Conservation (phyloP, 2,113 vertebrate species). For the Ciconia stormi region DNA sequence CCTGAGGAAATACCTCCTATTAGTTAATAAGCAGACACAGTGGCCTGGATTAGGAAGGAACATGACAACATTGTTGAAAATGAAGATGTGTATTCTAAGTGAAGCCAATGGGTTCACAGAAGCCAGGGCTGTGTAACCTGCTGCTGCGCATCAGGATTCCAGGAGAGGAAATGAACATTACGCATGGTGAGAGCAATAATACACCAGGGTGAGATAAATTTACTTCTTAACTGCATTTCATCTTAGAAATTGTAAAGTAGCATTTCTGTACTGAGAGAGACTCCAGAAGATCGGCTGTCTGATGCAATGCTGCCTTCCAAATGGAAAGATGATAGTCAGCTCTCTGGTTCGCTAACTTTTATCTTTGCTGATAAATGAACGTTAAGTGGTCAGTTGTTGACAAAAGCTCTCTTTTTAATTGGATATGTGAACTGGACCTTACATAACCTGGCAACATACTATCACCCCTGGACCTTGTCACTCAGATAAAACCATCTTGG, state of each 20-base stretch:
- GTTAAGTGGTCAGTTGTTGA: conserved; percentile 28
- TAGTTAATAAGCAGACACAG: conserved; percentile 66
- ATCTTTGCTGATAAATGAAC: conserved; percentile 43
- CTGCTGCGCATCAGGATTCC: conserved; percentile 41
- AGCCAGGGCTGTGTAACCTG: conserved; percentile 27
- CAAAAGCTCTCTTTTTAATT: conserved; percentile 53
- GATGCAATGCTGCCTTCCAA: not conserved
- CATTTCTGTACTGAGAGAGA: conserved; percentile 1
- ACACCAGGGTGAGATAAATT: conserved; percentile 57
- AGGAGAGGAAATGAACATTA: conserved; percentile 50
- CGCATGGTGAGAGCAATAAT: conserved; percentile 16
- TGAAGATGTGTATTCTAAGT: conserved; percentile 16
- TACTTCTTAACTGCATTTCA: not conserved
- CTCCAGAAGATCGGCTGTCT: not conserved
- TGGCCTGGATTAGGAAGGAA: conserved; percentile 62
- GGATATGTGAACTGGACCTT: conserved; percentile 34
- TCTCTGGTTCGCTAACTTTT: conserved; percentile 7
- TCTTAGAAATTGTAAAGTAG: conserved; percentile 29
- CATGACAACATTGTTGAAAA: conserved; percentile 63
- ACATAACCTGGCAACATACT: conserved; percentile 33
- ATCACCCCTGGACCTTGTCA: conserved; percentile 46
- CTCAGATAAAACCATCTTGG: conserved; percentile 30
- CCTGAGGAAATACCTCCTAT: conserved; percentile 61
- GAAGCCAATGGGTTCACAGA: conserved; percentile 21
- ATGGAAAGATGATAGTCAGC: conserved; percentile 35